Evolutionary conservation across 2,888 invertebrate genomes (phyloP), one percentile per base, ranked within the genome.

Genomic region (Caradrina clavipalpis): DNA sequence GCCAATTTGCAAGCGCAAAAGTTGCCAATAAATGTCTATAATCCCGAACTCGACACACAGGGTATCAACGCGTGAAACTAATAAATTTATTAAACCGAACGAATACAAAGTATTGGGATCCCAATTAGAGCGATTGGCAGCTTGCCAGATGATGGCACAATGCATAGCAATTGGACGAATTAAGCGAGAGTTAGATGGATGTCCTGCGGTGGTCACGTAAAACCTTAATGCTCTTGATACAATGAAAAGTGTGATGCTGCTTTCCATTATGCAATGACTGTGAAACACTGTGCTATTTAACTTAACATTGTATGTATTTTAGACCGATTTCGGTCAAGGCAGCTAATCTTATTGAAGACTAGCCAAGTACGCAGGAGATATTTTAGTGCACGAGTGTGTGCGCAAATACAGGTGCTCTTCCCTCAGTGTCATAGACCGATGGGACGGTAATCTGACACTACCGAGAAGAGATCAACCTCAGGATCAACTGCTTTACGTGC

Each of bases 161-260:
- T 74, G 78, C 81, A 80, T 68, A 81, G 74, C 81, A 81, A 84
- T 84, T 76, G 82, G 65, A 80, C 54, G 78, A 82, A 83, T 84
- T 83, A 82, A 81, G 73, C 68, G 61, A 60, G 65, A 71, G 80
- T 81, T 81, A 81, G 83, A 84, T 84, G 61, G 60, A 84, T 82
- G 78, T 69, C 39, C 65, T 73, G 83, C 63, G 73, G 83, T 74
- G 54, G 56, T 53, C 51, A 62, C 56, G 50, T 62, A 35, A 62
- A 73, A 56, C 64, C 56, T 68, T 72, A 72, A 68, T 73, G 57
- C 63, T 63, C 62, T 63, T 66, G 60, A 69, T 69, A 61, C 71
- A 71, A 56, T 76, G 77, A 68, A 72, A 68, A 76, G 61, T 80
- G 64, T 59, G 21, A 39, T 31, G n/a, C 47, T 47, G 50, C 5